These are phyloP conservation scores for Isotomurus palustris DNA, from an alignment of 2,888 invertebrate genomes.

Conservation along the genomic window DNA sequence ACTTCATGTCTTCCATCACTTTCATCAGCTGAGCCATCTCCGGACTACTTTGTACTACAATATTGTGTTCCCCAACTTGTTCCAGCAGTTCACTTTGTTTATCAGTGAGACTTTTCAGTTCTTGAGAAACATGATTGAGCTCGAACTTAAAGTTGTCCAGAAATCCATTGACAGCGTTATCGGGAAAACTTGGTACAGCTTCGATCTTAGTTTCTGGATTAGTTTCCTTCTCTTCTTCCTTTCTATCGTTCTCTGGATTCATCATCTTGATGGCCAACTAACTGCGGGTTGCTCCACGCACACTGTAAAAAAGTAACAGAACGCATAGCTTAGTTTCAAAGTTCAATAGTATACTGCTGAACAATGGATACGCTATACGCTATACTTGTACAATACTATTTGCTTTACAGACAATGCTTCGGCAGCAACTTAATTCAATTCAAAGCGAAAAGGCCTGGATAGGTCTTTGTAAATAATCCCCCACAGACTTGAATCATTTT, in stretches of 20 bases:
- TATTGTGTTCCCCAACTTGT: constrained; percentile 35
- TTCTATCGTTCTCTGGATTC: constrained; percentile 15
- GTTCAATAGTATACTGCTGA: too few relatives aligned
- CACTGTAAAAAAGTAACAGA: constrained; percentile 25
- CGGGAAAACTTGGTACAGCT: constrained; percentile 24
- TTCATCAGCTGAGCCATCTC: constrained; percentile 32
- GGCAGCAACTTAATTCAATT: too few relatives aligned
- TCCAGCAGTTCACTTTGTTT: constrained; percentile 31
- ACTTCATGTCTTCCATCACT: constrained; percentile 41
- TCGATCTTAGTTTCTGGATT: constrained; percentile 12
- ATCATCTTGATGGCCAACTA: too few relatives aligned
- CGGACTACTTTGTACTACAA: constrained; percentile 25
- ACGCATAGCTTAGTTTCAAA: too few relatives aligned
- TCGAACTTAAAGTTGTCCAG: constrained; percentile 36
- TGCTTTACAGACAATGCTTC: too few relatives aligned
- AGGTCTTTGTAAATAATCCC: too few relatives aligned
- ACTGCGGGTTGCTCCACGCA: too few relatives aligned
- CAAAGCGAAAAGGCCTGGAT: too few relatives aligned
- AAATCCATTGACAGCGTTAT: constrained; percentile 26
- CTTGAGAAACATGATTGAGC: constrained; percentile 35
- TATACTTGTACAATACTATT: too few relatives aligned
- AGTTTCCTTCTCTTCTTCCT: constrained; percentile 5
- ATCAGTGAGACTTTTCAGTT: constrained; percentile 31
- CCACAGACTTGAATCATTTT: too few relatives aligned
- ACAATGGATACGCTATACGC: too few relatives aligned